Evolutionary conservation across 2,888 invertebrate genomes (phyloP), one percentile per base, ranked within the genome.

Genomic region (Adelognathus sp.): DNA sequence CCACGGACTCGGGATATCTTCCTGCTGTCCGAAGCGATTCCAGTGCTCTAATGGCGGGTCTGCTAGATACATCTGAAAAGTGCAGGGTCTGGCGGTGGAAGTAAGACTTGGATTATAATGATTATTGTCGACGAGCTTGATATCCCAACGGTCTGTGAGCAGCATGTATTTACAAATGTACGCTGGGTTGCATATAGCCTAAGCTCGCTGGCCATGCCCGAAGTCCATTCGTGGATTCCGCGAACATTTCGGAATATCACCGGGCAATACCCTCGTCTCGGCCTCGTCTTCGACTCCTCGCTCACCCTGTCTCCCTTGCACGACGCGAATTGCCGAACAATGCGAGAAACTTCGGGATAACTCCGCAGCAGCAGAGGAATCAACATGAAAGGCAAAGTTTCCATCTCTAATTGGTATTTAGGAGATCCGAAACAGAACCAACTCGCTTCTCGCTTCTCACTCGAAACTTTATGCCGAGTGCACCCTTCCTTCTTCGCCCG

Each of bases 321-420:
- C 64, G 56, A 56, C 76, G 63, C 76, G 87, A 84, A 84, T 81
- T 82, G 84, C 82, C 83, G 88, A 88, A 90, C 89, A 90, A 90
- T 90, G 89, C 88, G 83, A 89, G 79, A 79, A 79, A 89, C 89
- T 89, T 88, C 81, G 88, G 85, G 89, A 90, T 89, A 90, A 89
- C 90, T 89, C 85, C 81, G 76, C 67, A 64, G 67, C 63, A 72
- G 67, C 67, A 36, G 71, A 84, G 88, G 88, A 89, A 89, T 90
- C 90, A 90, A 90, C 90, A 90, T 89, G 90, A 90, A 90, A 90
- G 89, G 87, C 86, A 86, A 90, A 90, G 89, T 90, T 90, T 90
- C 88, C 87, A 86, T 87, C 88, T 86, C 89, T 90, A 90, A 90
- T 90, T 90, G 90, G 89, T 90, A 90, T 90, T 90, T 90, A 90